Percentiles rank a stretch among this genome's conserved stretches.
Conservation (phyloP, 2,888 invertebrate genomes). For the Pollenia labialis region DNA sequence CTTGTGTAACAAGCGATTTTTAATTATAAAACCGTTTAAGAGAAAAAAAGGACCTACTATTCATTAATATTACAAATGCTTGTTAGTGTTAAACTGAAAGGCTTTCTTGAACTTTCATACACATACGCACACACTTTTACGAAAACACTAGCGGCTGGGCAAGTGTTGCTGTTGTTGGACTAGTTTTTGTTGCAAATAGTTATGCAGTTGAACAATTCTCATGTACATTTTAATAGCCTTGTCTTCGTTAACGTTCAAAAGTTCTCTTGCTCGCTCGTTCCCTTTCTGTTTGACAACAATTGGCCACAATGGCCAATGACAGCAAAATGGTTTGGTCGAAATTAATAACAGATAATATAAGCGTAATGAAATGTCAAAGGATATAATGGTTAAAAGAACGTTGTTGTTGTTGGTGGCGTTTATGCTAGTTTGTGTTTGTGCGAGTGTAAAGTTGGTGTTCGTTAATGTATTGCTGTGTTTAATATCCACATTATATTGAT, state of each 20-base stretch:
- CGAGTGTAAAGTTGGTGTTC: background rate
- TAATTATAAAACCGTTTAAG: constrained; percentile 43
- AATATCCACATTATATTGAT: constrained; percentile 9
- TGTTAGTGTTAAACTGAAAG: background rate
- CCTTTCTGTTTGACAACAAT: constrained; percentile 62
- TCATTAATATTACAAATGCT: constrained; percentile 7
- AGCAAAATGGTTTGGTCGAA: constrained; percentile 70
- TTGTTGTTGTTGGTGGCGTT: constrained; percentile 2
- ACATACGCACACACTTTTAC: background rate
- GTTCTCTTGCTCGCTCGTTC: background rate
- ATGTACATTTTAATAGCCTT: constrained; percentile 26
- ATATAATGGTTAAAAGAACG: constrained; percentile 52
- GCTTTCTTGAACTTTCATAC: background rate
- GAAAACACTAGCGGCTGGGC: background rate
- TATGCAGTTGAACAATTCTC: constrained; percentile 22
- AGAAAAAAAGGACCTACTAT: constrained; percentile 1
- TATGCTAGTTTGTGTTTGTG: background rate
- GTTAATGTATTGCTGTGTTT: constrained; percentile 41
- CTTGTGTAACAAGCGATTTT: constrained; percentile 29
- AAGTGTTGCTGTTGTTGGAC: background rate
- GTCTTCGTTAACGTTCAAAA: constrained; percentile 5
- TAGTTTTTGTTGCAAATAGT: constrained; percentile 33
- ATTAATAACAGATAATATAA: constrained; percentile 71
- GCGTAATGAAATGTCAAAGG: constrained; percentile 72
- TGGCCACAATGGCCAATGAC: constrained; percentile 70